A percentile compares a stretch with the other conserved stretches of the same genome.
Conservation (phyloP, 2,888 invertebrate species). For the Oasisia sp. region DNA sequence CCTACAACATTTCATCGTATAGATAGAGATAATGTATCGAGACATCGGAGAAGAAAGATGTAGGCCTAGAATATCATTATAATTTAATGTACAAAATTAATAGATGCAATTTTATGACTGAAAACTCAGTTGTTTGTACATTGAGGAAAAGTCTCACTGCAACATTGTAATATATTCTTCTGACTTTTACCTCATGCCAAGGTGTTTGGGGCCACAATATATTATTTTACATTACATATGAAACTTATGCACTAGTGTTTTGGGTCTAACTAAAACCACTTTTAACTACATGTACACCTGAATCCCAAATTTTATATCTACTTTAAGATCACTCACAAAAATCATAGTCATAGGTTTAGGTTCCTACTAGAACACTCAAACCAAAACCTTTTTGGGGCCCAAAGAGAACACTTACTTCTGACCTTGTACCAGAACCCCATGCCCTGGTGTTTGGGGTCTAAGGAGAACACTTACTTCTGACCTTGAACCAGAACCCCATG, state of each 20-base stretch:
- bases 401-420: constrained; percentile 26
- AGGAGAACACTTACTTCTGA: constrained; percentile 32
- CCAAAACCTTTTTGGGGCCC: not conserved
- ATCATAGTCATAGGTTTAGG: not conserved
- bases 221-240: constrained; percentile 30
- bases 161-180: constrained; percentile 19
- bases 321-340: no score
- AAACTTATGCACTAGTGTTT: constrained; percentile 28
- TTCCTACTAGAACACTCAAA: not conserved
- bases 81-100: not conserved
- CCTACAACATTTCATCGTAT: not conserved
- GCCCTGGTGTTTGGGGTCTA: constrained; percentile 35
- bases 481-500: constrained; percentile 41
- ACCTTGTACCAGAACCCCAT: constrained; percentile 42
- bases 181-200: constrained; percentile 38
- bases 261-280: constrained; percentile 27
- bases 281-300: constrained; percentile 27
- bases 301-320: constrained; percentile 14
- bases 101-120: not conserved
- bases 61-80: not conserved
- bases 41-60: not conserved
- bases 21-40: not conserved
- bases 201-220: constrained; percentile 30
- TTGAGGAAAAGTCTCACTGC: not conserved
- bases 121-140: not conserved